phyloP scores from a whole-genome alignment of 2,797 vertebrate species.

The Coregonus suidteri region DNA sequence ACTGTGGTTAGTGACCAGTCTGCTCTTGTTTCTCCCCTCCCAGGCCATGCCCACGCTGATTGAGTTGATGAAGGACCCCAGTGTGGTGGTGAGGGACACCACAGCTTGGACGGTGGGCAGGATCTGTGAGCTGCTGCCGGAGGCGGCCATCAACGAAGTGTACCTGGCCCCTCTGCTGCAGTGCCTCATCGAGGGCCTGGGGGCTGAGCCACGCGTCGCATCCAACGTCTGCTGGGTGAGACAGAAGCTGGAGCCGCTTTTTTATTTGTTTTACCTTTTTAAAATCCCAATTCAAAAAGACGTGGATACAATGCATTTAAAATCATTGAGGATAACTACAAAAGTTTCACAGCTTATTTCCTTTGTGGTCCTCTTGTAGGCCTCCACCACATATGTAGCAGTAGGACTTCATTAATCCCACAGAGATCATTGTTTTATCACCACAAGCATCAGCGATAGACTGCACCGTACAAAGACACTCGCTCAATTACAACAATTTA shows the following conservation, averaged over 20 bases:
- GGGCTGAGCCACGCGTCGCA: conserved; percentile 92
- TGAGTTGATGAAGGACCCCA: conserved; percentile 97
- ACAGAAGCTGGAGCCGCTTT: too few species aligned
- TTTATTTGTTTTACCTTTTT: background rate
- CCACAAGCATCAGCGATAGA: background rate
- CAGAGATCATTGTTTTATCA: too few species aligned
- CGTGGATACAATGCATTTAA: too few species aligned
- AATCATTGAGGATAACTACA: too few species aligned
- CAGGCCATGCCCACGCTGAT: conserved; percentile 96
- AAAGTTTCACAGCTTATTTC: too few species aligned
- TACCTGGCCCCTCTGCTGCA: conserved; percentile 92
- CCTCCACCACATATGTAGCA: too few species aligned
- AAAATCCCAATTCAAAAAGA: background rate
- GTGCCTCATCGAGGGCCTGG: conserved; percentile 95
- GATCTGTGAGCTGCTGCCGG: conserved; percentile 95
- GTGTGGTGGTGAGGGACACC: conserved; percentile 95
- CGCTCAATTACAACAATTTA: too few species aligned
- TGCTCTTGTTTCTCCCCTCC: too few species aligned
- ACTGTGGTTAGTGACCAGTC: too few species aligned
- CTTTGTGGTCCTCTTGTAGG: too few species aligned
- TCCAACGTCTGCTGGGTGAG: conserved; percentile 98
- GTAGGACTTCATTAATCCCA: too few species aligned
- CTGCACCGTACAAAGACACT: too few species aligned
- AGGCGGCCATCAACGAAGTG: conserved; percentile 93
- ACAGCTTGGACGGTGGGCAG: conserved; percentile 96